Evolutionary conservation across 2,113 vertebrate genomes (phyloP), one percentile per base, ranked within the genome.

Genomic region (Porphyrio hochstetteri): DNA sequence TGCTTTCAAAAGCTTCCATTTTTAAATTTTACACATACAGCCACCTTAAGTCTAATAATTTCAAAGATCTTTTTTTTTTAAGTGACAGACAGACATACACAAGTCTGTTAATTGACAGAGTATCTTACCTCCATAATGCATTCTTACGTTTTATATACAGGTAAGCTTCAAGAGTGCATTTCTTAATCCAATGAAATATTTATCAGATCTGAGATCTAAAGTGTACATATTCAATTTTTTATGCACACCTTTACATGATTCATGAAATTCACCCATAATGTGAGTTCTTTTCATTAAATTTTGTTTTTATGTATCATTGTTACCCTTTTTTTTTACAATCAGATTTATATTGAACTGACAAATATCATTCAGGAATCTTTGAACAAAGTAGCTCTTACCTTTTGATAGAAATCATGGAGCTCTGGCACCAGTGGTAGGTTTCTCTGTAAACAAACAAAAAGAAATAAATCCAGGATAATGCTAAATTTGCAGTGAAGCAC

Each of bases 111-210:
- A 97, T 96, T 97, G 96, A 97, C 97, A 95, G 91, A 96, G 89
- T 82, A 92, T 91, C 92, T 89, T 88, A 97, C 84, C 86, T 96
- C 78, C 59, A 72, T 89, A 86, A 96, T 35, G 33, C 56, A 60
- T 80, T 82, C 83, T 82, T 97, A 93, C 83, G 64, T 90, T 95
- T 95, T 91, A 81, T 94, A 87, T 55, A 93, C 84, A 91, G 88
- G 92, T 93, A 85, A 96, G 92, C 92, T 95, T 93, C 94, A 93
- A 94, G 88, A 97, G 75, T 75, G 93, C 85, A 52, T 96, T 97
- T 94, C 94, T 95, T 95, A 97, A 96, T 95, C 93, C 91, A 92
- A 97, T 97, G 85, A 97, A 97, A 97, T 95, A 96, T 95, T 96
- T 88, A 96, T 96, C 69, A 84, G 82, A 96, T 88, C 91, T 77